phyloP scores from a whole-genome alignment of 2,797 vertebrate species.

The Paramormyrops hopkinsi region DNA sequence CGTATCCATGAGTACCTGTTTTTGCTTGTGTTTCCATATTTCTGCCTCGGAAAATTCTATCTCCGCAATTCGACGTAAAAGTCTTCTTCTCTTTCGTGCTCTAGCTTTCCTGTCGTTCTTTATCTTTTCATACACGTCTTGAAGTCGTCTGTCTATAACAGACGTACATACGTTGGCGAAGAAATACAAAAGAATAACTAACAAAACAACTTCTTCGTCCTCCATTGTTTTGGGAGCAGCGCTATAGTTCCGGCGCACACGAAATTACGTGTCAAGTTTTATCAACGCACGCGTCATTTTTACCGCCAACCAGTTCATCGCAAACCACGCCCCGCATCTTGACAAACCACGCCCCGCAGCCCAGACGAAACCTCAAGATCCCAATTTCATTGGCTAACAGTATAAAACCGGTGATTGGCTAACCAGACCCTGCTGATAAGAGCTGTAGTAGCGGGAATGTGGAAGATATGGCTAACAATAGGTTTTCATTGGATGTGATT shows the following conservation, averaged over 20 bases:
- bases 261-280: background rate
- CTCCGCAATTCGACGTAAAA: background rate
- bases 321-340: background rate
- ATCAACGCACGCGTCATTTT: background rate
- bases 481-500: too few species aligned
- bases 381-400: background rate
- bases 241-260: background rate
- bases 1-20: background rate
- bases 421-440: background rate
- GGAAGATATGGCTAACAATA: background rate
- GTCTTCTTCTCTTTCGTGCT: background rate
- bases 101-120: background rate
- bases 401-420: background rate
- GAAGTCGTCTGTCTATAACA: background rate
- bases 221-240: background rate
- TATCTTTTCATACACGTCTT: background rate
- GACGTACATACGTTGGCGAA: background rate
- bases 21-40: conserved; percentile 1
- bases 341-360: background rate
- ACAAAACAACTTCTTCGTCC: background rate
- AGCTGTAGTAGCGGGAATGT: background rate
- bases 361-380: background rate
- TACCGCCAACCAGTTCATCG: background rate
- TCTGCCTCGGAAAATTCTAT: background rate
- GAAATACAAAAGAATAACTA: background rate